phyloP scores from a whole-genome alignment of 2,113 vertebrate genomes.

The Uria lomvia region DNA sequence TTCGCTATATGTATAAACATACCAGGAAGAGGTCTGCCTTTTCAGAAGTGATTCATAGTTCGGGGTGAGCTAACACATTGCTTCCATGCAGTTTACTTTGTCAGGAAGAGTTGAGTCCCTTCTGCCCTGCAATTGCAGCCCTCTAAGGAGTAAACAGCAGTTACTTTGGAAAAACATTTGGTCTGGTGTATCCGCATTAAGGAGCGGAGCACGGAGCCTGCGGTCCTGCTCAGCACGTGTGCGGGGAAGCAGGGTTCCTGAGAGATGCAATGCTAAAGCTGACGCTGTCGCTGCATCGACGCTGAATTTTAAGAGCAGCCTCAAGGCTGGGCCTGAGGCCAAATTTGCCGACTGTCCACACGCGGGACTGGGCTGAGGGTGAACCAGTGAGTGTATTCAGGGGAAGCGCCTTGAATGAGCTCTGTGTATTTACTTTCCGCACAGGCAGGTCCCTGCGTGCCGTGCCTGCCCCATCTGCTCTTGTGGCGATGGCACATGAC shows the following conservation, averaged over 20 bases:
- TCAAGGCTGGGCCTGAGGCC: conserved; percentile 65
- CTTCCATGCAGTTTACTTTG: not conserved
- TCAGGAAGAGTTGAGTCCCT: not conserved
- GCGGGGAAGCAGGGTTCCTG: rapidly evolving
- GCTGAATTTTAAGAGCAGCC: conserved; percentile 62
- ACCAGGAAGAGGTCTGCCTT: conserved; percentile 9
- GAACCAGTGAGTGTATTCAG: not conserved
- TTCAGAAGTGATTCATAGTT: not conserved
- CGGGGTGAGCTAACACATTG: not conserved
- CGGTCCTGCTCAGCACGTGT: rapidly evolving
- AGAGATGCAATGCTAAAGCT: not conserved
- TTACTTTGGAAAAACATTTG: not conserved
- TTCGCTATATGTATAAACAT: conserved; percentile 17
- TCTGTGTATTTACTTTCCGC: not conserved
- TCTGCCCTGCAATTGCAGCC: not conserved
- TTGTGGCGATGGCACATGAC: not conserved
- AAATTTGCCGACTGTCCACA: conserved; percentile 28
- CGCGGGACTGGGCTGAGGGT: not conserved
- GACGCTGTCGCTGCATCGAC: not conserved
- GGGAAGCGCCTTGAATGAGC: not conserved
- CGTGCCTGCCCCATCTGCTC: conserved; percentile 58
- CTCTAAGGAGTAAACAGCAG: not conserved
- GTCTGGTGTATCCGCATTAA: rapidly evolving
- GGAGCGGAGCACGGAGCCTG: rapidly evolving
- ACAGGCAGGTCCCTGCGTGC: conserved; percentile 31